Evolutionary conservation across 30 jellyfish, hydroid and myxozoan genomes (phyloP).

Genomic region (Rhopilema esculentum): DNA sequence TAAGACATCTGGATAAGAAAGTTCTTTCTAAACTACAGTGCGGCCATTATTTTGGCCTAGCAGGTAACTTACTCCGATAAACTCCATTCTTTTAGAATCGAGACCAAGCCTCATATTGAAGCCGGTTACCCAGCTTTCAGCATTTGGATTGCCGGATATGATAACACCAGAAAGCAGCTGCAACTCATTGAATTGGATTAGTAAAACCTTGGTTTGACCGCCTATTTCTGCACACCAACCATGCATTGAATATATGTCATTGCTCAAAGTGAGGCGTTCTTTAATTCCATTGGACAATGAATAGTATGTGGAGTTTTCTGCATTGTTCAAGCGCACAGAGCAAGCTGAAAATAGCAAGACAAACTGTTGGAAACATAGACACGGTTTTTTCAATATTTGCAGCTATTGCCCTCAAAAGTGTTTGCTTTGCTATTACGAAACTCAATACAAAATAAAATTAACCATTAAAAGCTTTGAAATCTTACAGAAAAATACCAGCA

Average conservation of each 20-base stretch:
- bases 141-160: slow-evolving; percentile 48
- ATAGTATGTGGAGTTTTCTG: background rate
- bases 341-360: slow-evolving; percentile 4
- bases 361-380: background rate
- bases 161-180: slow-evolving; percentile 27
- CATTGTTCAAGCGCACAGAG: background rate
- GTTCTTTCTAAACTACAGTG: no score
- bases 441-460: no score
- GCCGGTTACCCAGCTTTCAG: slow-evolving; percentile 37
- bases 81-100: background rate
- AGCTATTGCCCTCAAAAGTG: no score
- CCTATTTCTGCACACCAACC: slow-evolving; percentile 36
- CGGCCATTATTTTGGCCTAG: no score
- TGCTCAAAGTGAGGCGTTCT: background rate
- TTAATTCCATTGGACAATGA: background rate
- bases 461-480: no score
- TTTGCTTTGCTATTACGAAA: no score
- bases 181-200: slow-evolving; percentile 6
- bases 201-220: background rate
- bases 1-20: no score
- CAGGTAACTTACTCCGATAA: slow-evolving; percentile 27
- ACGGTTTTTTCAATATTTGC: no score
- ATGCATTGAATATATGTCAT: slow-evolving; percentile 23
- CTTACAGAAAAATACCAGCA: no score
- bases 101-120: slow-evolving; percentile 26